These are phyloP conservation scores for Carapus acus DNA, from an alignment of 2,797 vertebrate genomes.

Conservation along the genomic window DNA sequence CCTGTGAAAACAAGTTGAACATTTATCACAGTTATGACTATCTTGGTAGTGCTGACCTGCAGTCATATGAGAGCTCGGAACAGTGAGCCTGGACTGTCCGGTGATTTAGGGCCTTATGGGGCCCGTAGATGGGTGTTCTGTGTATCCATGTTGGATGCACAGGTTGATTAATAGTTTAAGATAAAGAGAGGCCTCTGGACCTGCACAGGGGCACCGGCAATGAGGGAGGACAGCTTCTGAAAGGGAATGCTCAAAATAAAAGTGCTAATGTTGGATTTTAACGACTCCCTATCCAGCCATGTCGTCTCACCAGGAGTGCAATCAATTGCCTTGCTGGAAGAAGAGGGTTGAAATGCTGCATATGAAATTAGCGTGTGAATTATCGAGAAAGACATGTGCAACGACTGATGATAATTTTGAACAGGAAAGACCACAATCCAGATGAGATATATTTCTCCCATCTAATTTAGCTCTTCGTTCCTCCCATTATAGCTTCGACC, in stretches of 20 bases:
- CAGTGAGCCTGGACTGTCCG: constrained; percentile 13
- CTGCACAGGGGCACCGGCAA: constrained; percentile 3
- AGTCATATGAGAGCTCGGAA: constrained; percentile 18
- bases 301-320: constrained; percentile 11
- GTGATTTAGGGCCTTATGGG: constrained; percentile 47
- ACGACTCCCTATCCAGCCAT: constrained; percentile 32
- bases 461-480: neutral
- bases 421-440: neutral
- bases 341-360: neutral
- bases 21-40: constrained; percentile 40
- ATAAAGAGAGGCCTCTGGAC: constrained; percentile 16
- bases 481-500: neutral
- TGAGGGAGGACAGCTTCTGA: constrained; percentile 28
- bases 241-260: constrained; percentile 31
- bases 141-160: constrained; percentile 12
- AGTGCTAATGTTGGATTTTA: constrained; percentile 13
- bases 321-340: constrained; percentile 20
- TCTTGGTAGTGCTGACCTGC: constrained; percentile 31
- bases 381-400: constrained; percentile 2
- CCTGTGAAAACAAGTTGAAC: constrained; percentile 15
- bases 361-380: constrained; percentile 13
- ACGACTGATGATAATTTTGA: neutral
- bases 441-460: neutral
- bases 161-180: constrained; percentile 42
- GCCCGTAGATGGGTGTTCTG: constrained; percentile 6